Base-by-base conservation (phyloP, 2,888 invertebrate genomes). In the Caradrina kadenii region DNA sequence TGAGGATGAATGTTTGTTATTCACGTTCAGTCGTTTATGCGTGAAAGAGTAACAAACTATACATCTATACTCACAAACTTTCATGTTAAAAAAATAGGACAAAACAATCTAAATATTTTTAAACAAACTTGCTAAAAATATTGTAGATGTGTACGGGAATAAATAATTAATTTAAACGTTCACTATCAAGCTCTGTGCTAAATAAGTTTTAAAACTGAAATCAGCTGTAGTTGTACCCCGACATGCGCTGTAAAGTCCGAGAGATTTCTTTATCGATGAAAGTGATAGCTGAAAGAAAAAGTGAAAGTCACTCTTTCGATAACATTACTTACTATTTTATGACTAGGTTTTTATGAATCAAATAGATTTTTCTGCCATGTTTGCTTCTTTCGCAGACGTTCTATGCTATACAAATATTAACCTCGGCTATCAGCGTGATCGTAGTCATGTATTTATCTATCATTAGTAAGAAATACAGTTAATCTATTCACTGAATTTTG, bases 291-390 rank as follows among this genome's bases (percentile, higher is more conserved):
- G 26, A 26, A 26, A 3, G 26, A 26, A 26, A 76, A 76, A 76
- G 56, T 42, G 69, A 55, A 73, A 59, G 76, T 68, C 49, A 26
- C 35, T 53, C 42, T 67, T 67, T n/a, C 22, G 17, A 60, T 60
- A 22, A 45, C 35, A 15, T n/a, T 49, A 64, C 49, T 21, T 49
- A 31, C 54, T 67, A 6, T 50, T 55, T 67, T 75, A 55, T 55
- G 45, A 45, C 31, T 35, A n/a, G 53, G 11, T 45, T 76, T n/a
- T 73, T 26, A 31, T 56, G 7, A 54, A 54, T 58, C 15, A n/a
- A n/a, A 53, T n/a, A 15, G 65, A 11, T 31, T 42, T 13, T 53
- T 19, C 31, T 69, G 31, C 1, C n/a, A 21, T 11, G 3, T 26
- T 13, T 53, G 1, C 13, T 26, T n/a, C 10, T 39, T 61, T 53